phyloP scores from a whole-genome alignment of 2,888 invertebrate genomes.

The Hoplodrina blanda region DNA sequence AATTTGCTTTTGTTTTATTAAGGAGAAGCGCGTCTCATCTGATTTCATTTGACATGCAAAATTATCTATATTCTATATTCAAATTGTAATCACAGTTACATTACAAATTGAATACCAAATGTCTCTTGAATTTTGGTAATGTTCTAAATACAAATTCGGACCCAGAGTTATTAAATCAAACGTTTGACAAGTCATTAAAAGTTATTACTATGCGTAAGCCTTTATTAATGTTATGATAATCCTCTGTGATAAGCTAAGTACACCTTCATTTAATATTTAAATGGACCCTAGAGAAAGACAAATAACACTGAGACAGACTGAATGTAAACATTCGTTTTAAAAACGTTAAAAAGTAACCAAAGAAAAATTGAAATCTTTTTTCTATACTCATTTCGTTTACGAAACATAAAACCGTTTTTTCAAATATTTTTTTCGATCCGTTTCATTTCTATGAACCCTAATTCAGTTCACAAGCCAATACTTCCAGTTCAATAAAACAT shows the following conservation, averaged over 20 bases:
- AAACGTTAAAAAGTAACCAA: neutral
- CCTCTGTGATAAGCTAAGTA: neutral
- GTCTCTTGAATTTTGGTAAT: neutral
- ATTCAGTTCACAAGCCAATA: slow-evolving; percentile 16
- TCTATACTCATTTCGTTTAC: neutral
- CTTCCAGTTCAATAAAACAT: slow-evolving; percentile 25
- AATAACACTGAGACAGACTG: neutral
- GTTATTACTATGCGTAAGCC: neutral
- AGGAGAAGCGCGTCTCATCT: neutral
- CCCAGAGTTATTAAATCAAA: neutral
- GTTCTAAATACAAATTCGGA: neutral
- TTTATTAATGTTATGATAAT: neutral
- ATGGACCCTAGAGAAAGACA: neutral
- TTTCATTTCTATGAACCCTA: slow-evolving; percentile 14
- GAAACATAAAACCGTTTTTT: neutral
- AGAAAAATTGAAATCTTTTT: neutral
- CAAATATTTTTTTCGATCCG: neutral
- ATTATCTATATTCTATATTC: neutral
- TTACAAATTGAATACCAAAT: neutral
- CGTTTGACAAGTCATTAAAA: slow-evolving; percentile 11
- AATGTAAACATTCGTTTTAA: too few relatives aligned
- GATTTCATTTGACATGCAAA: neutral
- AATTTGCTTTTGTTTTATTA: neutral
- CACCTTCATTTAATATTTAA: neutral
- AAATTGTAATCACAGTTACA: neutral